Base-by-base conservation (phyloP, 1,140 invertebrate genomes). In the Bombus breviceps region DNA sequence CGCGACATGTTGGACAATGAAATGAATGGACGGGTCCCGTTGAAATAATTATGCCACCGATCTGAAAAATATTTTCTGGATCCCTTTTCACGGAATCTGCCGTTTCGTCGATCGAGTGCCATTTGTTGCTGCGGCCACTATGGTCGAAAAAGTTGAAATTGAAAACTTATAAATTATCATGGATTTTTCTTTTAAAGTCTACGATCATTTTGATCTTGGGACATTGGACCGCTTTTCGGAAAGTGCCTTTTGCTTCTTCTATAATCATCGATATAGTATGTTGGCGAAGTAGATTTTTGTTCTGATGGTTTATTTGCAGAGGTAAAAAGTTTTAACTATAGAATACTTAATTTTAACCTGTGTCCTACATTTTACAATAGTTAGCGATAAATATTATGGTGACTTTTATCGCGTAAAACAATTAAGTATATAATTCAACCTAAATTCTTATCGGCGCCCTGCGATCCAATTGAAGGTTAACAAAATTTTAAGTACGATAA, bases 31-130 rank as follows among this genome's bases (percentile, higher is more conserved):
- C 76, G 18, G 66, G 57, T 12, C 32, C 32, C 34, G 77, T 47
- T 85, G 32, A 72, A 85, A 85, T 85, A 85, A 85, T 85, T 80
- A 85, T 80, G 39, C 43, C 83, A 41, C 32, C 39, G 66, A 71
- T 62, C 76, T 47, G 66, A 80, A 59, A 72, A 80, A 79, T 80
- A 43, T 68, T 12, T 34, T n/a, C n/a, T 4, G 10, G 22, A 12
- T 41, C 25, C 15, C 32, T 12, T 59, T 47, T 13, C 47, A n/a
- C 3, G 32, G 34, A 39, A 32, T 62, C 75, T 15, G 4, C 43
- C 12, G 41, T 77, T 57, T 57, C 13, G 12, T 41, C 64, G 47
- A 34, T 34, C 28, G 22, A 39, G 18, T 5, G 32, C 15, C 13
- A 34, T 66, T 22, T 8, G 32, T 66, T 34, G 64, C 6, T 2